Evolutionary conservation across 2,888 invertebrate genomes (phyloP).

Genomic region (Ophion obscuratus): DNA sequence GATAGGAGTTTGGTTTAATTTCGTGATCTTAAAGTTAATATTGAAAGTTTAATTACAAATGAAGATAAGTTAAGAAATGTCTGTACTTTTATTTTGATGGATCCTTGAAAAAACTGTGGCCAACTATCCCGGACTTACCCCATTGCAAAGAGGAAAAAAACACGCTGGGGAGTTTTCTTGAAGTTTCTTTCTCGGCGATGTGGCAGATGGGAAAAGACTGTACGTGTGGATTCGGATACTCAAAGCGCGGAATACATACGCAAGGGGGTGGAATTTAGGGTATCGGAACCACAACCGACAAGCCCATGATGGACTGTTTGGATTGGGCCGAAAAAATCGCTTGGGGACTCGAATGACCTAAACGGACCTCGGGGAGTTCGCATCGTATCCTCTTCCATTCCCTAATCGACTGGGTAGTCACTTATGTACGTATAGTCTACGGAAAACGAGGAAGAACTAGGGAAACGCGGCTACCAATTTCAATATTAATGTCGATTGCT

Average conservation of each 20-base stretch:
- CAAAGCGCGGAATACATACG: constrained; percentile 17
- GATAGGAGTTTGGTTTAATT: no score
- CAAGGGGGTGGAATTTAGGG: constrained; percentile 64
- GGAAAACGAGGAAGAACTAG: background rate
- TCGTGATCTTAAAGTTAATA: no score
- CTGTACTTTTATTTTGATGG: no score
- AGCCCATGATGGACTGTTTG: constrained; percentile 78
- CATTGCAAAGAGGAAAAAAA: no score
- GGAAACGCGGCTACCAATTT: no score
- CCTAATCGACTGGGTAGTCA: constrained; percentile 79
- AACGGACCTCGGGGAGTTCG: constrained; percentile 81
- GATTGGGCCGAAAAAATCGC: constrained; percentile 70
- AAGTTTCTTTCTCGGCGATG: no score
- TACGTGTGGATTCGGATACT: background rate
- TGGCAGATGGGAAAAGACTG: no score
- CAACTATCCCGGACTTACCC: no score
- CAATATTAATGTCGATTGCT: background rate
- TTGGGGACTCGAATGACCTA: constrained; percentile 70
- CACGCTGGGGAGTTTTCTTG: no score
- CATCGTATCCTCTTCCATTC: constrained; percentile 77
- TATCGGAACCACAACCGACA: constrained; percentile 60
- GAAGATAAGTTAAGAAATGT: no score
- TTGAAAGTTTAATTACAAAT: no score
- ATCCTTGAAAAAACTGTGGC: no score
- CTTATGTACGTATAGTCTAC: background rate